A percentile compares a stretch with the other conserved stretches of the same genome.
phyloP scores from a whole-genome alignment of 37 sponge, comb jelly and placozoan genomes.

The Halisarca cf. caerulea region DNA sequence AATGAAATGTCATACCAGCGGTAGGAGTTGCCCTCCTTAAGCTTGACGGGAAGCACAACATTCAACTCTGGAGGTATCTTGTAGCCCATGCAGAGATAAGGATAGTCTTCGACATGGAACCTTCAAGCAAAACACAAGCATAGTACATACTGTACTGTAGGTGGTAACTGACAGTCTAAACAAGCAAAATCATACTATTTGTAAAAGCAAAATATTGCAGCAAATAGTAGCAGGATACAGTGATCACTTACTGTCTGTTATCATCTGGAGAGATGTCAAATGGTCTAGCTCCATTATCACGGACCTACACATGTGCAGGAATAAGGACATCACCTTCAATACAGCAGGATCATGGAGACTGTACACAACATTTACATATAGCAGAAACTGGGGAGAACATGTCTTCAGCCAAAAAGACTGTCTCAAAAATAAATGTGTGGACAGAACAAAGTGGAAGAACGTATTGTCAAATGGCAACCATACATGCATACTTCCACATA shows the following conservation, averaged over 20 bases:
- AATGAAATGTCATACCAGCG: not conserved
- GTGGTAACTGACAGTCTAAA: no score
- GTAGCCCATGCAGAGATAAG: slow-evolving; percentile 78
- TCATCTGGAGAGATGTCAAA: not conserved
- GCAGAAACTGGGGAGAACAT: not conserved
- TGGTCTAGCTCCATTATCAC: not conserved
- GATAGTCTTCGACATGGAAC: slow-evolving; percentile 17
- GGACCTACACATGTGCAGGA: slow-evolving; percentile 1
- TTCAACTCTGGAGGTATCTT: slow-evolving; percentile 57
- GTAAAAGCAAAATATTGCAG: no score
- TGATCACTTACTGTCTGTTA: no score
- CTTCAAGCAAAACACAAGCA: no score
- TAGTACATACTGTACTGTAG: no score
- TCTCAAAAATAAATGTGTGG: not conserved
- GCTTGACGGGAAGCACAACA: not conserved
- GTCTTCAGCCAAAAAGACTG: not conserved
- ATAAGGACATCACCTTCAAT: no score
- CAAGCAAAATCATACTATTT: no score
- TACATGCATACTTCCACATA: no score
- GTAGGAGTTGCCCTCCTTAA: not conserved
- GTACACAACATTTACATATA: no score
- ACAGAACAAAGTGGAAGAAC: not conserved
- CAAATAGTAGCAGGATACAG: no score
- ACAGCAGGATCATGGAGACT: no score
- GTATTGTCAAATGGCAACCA: no score